Base-by-base conservation (phyloP, 2,797 vertebrate species). In the Rhinoraja longicauda region DNA sequence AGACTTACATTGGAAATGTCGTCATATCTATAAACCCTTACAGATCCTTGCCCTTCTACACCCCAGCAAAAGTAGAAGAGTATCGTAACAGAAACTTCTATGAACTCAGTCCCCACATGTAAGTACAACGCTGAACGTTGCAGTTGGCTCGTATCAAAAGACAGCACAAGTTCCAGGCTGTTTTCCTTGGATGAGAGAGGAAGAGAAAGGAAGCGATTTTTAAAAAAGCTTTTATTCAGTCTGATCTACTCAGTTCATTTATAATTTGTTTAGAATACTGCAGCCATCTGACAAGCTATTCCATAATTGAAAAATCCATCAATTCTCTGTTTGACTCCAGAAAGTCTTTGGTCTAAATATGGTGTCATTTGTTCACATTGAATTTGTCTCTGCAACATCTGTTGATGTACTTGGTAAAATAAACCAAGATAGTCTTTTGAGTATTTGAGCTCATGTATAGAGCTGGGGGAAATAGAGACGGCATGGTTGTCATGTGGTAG, bases 61-160 rank as follows among this genome's bases (percentile, higher is more conserved):
- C 97, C 21, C 97, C 99, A 26, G 99, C 99, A 90, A 99, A 99
- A 95, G 98, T 99, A 94, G 99, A 99, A 96, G 99, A 99, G 94
- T 99, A 99, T 95, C 98, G 99, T 95, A 99, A 99, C 95, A 97
- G 99, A 94, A 99, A 99, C 96, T 99, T 99, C 94, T 99, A 99
- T 93, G 99, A 99, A 94, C 98, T 99, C 94, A 99, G 98, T 95
- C 99, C 99, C 94, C 99, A 99, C 96, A 99, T 99, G 99, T 99
- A 96, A 99, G 99, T 99, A 93, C n/a, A 24, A 17, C 67, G 19
- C 82, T 39, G 67, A 67, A n/a, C 36, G 29, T 26, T 72, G 5
- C 72, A 7, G 32, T 93, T 93, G 93, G 70, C 93, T 93, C 94
- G 95, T 94, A 90, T 93, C 36, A 59, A 36, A 1, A 36, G 70